phyloP scores from a whole-genome alignment of 2,888 invertebrate species.

The Abrostola triplasia region DNA sequence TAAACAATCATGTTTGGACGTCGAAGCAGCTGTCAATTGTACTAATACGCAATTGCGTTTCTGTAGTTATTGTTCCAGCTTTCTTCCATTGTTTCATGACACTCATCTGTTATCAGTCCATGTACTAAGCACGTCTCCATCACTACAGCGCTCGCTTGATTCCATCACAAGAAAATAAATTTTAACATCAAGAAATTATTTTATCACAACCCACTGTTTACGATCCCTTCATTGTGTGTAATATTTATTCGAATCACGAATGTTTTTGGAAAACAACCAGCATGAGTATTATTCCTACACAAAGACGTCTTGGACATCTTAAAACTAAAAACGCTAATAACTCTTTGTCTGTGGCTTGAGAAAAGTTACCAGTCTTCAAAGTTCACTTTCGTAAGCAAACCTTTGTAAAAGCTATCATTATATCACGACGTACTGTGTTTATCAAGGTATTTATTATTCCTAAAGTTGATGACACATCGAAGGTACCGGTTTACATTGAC shows the following conservation, averaged over 20 bases:
- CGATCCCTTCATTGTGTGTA: constrained; percentile 1
- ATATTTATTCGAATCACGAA: constrained; percentile 11
- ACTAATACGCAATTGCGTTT: too few species aligned
- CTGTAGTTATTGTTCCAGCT: too few species aligned
- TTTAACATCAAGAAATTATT: too few species aligned
- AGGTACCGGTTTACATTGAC: constrained; percentile 3
- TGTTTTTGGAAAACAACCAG: constrained; percentile 1
- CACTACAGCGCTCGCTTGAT: too few species aligned
- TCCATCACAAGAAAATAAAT: too few species aligned
- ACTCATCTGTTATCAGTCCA: too few species aligned
- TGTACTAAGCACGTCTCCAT: too few species aligned
- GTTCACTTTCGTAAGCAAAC: constrained; percentile 17
- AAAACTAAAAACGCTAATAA: neutral
- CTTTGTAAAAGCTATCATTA: neutral
- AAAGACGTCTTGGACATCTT: neutral
- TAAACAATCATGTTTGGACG: too few species aligned
- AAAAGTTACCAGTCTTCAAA: neutral
- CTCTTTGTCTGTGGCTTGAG: neutral
- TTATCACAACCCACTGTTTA: constrained; percentile 2
- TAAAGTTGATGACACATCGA: neutral
- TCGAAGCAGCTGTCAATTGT: too few species aligned
- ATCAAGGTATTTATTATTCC: neutral
- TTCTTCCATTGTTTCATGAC: too few species aligned
- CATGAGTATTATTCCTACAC: constrained; percentile 1
- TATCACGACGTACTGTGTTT: neutral